Percentiles rank a stretch among this genome's conserved stretches.
phyloP scores from a whole-genome alignment of 2,113 vertebrate genomes.

The Myotis yumanensis region DNA sequence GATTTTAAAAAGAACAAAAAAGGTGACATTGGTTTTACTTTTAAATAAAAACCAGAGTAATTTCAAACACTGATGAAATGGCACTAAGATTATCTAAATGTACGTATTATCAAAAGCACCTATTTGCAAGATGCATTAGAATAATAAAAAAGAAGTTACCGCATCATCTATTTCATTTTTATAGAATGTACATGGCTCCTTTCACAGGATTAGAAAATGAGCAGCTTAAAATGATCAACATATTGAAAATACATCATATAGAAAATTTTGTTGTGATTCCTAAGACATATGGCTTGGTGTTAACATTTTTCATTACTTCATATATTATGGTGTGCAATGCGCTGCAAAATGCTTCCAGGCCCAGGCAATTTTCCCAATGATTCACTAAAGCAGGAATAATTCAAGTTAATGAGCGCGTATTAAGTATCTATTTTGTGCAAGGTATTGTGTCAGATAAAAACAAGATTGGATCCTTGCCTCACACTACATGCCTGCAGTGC shows the following conservation, averaged over 20 bases:
- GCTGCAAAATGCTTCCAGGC: slow-evolving; percentile 52
- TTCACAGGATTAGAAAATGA: slow-evolving; percentile 66
- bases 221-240: slow-evolving; percentile 71
- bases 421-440: slow-evolving; percentile 3
- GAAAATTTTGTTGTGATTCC: slow-evolving; percentile 56
- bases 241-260: slow-evolving; percentile 51
- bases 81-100: slow-evolving; percentile 40
- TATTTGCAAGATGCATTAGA: slow-evolving; percentile 13
- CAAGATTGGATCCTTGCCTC: not conserved
- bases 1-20: not conserved
- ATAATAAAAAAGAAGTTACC: slow-evolving; percentile 35
- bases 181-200: not conserved
- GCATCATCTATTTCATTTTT: slow-evolving; percentile 10
- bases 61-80: slow-evolving; percentile 30
- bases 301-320: slow-evolving; percentile 49
- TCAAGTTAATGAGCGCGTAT: slow-evolving; percentile 18
- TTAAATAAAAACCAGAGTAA: slow-evolving; percentile 17
- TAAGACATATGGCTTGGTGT: slow-evolving; percentile 56
- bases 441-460: slow-evolving; percentile 19
- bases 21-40: not conserved
- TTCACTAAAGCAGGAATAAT: slow-evolving; percentile 44
- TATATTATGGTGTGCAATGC: slow-evolving; percentile 23
- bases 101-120: not conserved
- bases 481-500: not conserved
- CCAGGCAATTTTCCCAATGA: slow-evolving; percentile 48